These are phyloP conservation scores for human (Homo sapiens) DNA, from an alignment of 2,113 vertebrate species.

Conservation along the genomic window GRCh38 chr9:20793501-20794000, in stretches of 20 bases:
- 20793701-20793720: neutral
- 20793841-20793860: neutral
- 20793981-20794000: neutral
- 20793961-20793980: neutral
- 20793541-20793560: neutral
- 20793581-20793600: slow-evolving; percentile 14
- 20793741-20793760: neutral
- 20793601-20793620: neutral
- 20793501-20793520: slow-evolving; percentile 8
- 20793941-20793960: neutral
- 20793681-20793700: neutral
- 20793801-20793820: slow-evolving; percentile 18
- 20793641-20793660: neutral
- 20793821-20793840: neutral
- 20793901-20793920: neutral
- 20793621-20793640: neutral
- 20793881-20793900: neutral
- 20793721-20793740: neutral
- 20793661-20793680: neutral
- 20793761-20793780: neutral
- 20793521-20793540: slow-evolving; percentile 10
- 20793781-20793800: neutral
- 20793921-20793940: neutral
- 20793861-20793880: neutral
- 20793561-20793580: neutral